Evolutionary conservation across 2,888 invertebrate genomes (phyloP).

Genomic region (Calliopum simillimum): DNA sequence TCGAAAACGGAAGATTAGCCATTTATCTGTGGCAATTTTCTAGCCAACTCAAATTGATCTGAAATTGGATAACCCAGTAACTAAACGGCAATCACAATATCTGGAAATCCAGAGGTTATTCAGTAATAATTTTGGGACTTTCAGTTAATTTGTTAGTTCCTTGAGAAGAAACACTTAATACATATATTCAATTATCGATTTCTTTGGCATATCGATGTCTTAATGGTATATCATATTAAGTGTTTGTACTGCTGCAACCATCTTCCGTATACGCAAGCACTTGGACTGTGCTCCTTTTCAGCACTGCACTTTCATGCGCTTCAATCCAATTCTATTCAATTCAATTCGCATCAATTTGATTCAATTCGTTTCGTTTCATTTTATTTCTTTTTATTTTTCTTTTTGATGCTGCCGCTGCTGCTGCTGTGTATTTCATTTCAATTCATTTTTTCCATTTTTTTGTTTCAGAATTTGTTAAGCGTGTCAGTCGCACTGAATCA

Average conservation of each 20-base stretch:
- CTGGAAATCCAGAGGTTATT: too few relatives aligned
- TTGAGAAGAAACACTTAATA: too few relatives aligned
- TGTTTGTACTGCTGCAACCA: not conserved
- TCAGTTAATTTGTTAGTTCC: too few relatives aligned
- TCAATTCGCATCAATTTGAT: constrained; percentile 43
- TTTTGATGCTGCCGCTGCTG: not conserved
- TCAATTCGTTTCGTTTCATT: constrained; percentile 12
- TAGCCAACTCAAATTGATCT: too few relatives aligned
- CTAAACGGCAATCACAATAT: too few relatives aligned
- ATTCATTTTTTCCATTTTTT: not conserved
- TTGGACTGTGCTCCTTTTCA: constrained; percentile 12
- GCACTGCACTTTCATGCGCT: constrained; percentile 42
- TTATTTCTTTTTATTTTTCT: not conserved
- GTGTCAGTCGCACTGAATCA: not conserved
- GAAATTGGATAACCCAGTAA: too few relatives aligned
- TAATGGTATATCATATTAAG: too few relatives aligned
- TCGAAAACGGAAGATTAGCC: too few relatives aligned
- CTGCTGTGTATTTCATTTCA: not conserved
- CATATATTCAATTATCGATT: too few relatives aligned
- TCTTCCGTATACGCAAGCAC: not conserved
- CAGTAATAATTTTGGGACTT: too few relatives aligned
- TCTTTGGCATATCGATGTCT: too few relatives aligned
- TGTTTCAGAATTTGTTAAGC: not conserved
- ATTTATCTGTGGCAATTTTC: too few relatives aligned
- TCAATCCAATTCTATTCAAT: constrained; percentile 42